Evolutionary conservation across 2,797 vertebrate genomes (phyloP), one percentile per base, ranked within the genome.

Genomic region (Semaprochilodus insignis): DNA sequence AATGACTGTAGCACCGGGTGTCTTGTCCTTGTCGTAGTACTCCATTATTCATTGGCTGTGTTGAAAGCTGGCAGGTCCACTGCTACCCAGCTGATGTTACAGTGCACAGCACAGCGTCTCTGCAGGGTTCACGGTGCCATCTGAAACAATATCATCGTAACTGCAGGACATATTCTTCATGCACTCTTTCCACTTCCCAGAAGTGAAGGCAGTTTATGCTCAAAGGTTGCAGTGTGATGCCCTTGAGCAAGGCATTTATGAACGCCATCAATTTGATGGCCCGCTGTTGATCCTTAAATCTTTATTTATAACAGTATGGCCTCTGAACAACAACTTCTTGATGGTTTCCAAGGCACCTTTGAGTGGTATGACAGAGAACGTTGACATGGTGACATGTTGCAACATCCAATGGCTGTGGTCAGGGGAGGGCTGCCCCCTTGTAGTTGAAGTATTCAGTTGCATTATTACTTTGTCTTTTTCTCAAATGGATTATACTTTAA

Each of bases 221-320:
- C 71, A 31, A 62, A 34, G 66, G 36, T 75, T 69, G 70, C 60
- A 44, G 27, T 17, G 62, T 67, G 59, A 34, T 81, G 83, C 75
- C 78, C 75, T 83, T 83, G 65, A 83, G 71, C 78, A 75, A 75
- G 31, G 16, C 77, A 67, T 85, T 78, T 85, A 81, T 78, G 78
- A 83, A 78, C 48, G 14, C 25, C 60, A 59, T 86, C 48, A 31
- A 14, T 74, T 48, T 55, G 36, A 80, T 62, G 25, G 36, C 51
- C 60, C 17, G 69, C 78, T 67, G 66, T 84, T 82, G 74, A 72
- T 81, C 25, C 11, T 31, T 65, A 80, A 74, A 71, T 52, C 63
- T 77, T 62, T 57, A 73, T 78, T 78, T 66, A 44, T 74, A 19
- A 60, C 55, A 17, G 25, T 36, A 13, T 11, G 15, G 25, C 2